Conservation (phyloP, 2,888 invertebrate genomes). For the Pteria penguin region DNA sequence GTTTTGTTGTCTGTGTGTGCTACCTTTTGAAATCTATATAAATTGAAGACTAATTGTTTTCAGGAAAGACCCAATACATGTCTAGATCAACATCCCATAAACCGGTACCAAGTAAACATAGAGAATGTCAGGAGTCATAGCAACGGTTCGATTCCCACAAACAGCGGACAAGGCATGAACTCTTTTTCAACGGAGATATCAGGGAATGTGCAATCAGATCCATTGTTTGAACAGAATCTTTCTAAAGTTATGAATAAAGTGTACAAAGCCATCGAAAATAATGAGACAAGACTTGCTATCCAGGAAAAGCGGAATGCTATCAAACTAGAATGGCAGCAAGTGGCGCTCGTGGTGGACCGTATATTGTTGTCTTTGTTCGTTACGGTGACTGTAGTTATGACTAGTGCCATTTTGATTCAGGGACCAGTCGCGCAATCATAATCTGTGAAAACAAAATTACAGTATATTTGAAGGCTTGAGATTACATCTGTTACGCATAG, state of each 20-base stretch:
- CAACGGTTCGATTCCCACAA: conserved; percentile 21
- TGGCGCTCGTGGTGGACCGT: conserved; percentile 90
- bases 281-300: conserved; percentile 88
- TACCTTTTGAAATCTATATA: no score
- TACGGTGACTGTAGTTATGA: conserved; percentile 80
- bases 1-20: no score
- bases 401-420: conserved; percentile 77
- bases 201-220: no score
- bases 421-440: conserved; percentile 20
- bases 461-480: no score
- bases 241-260: conserved; percentile 86
- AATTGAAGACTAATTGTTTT: no score
- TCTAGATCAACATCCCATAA: background rate
- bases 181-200: conserved; percentile 27
- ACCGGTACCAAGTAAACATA: background rate
- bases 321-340: conserved; percentile 88
- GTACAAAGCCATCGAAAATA: conserved; percentile 88
- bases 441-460: no score
- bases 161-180: background rate
- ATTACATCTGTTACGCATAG: no score
- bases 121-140: background rate
- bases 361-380: conserved; percentile 82
- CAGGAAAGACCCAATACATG: background rate
- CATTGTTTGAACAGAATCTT: conserved; percentile 85
- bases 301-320: conserved; percentile 89